Base-by-base conservation (phyloP, 1,140 invertebrate species). In the Zelostemma sp. region DNA sequence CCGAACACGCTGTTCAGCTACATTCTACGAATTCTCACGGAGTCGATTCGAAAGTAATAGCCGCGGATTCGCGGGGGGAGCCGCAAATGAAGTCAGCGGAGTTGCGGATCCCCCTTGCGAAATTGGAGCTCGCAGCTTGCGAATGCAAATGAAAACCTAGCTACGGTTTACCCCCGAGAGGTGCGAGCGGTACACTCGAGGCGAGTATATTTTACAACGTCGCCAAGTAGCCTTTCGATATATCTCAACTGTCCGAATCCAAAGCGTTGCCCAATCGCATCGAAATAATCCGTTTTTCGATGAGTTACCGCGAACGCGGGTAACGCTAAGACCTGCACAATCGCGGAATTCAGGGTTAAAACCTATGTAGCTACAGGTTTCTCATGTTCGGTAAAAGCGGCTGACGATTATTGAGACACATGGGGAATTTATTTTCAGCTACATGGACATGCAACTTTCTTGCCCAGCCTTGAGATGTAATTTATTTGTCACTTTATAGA, bases 21-120 rank as follows among this genome's bases (percentile, higher is more conserved):
- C 49, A 75, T 64, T 72, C 66, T 45, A 19, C 48, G 50, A 73
- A 74, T 70, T 77, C 75, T 76, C 73, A 74, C 53, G 71, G 56
- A 41, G 50, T 17, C 35, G 35, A 38, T 38, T 38, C 35, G 35
- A 38, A 38, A 38, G 35, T 38, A n/a, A 38, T 38, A 14, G 3
- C 28, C 9, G 19, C 41, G 14, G 21, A 16, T 41, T 41, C 14
- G 38, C 45, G 57, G n/a, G n/a, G n/a, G n/a, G n/a, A n/a, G n/a
- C n/a, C n/a, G n/a, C n/a, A n/a, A n/a, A n/a, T n/a, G n/a, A n/a
- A n/a, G n/a, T n/a, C n/a, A n/a, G n/a, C n/a, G n/a, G n/a, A n/a
- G n/a, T n/a, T 45, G 38, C 14, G 35, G 28, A 48, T 15, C 46
- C 40, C 45, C 51, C 46, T 63, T 63, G 11, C 51, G 60, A 63